Evolutionary conservation across 2,888 invertebrate genomes (phyloP), one percentile per base, ranked within the genome.

Genomic region (Erannis defoliaria): DNA sequence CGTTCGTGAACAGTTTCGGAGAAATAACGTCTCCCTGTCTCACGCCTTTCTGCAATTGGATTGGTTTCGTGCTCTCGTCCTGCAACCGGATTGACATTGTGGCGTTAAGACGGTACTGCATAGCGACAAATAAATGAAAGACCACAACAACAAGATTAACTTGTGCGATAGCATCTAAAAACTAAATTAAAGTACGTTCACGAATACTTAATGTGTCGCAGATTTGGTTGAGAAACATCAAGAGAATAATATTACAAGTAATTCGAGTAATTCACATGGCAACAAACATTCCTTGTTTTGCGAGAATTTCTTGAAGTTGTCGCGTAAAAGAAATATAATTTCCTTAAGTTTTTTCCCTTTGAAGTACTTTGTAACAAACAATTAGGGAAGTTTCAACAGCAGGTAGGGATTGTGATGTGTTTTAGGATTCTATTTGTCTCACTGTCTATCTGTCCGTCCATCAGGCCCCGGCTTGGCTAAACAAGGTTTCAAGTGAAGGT

Each of bases 301-400:
- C 19, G 18, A 21, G 49, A 55, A 29, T 33, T 53, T 26, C 31
- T 18, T 12, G 12, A 46, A 46, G 31, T 42, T 46, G 48, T 50
- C 38, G 26, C 29, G 48, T 51, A 50, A 42, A 62, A 45, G 23
- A 62, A 58, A 62, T 58, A 48, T 57, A 54, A 62, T 58, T 58
- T 57, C 49, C 16, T 18, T 14, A 54, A 49, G 23, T 26, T 55
- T 50, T 55, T 21, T 46, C n/a, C 14, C 46, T 59, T 59, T 59
- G 60, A 53, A 60, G 60, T 37, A 33, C 46, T 60, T 60, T 49
- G 48, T 40, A 42, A 37, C 48, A 60, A 60, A 60, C 60, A 60
- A 60, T 60, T 60, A 55, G 6, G 23, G 23, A 59, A 60, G 54
- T 60, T 60, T 43, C 42, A 40, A 45, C 37, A 45, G 23, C 23